These are phyloP conservation scores for Pipistrellus nathusii DNA, from an alignment of 2,797 vertebrate species.

Conservation along the genomic window DNA sequence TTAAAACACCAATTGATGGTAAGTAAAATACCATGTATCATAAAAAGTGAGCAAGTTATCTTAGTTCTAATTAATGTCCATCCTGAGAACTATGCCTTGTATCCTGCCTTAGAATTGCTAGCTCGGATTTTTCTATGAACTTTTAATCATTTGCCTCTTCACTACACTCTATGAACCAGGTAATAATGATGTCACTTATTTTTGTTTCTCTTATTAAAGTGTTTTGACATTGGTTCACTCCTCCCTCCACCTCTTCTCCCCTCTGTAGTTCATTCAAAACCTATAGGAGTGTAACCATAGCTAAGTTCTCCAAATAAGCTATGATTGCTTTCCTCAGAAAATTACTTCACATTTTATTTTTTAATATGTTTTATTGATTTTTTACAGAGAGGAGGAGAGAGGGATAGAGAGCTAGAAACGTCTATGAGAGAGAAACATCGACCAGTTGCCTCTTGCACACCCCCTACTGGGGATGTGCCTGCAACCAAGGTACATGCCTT, in stretches of 20 bases:
- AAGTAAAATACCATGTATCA: not conserved
- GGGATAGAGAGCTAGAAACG: too few relatives aligned
- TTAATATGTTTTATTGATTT: too few relatives aligned
- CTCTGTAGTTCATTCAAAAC: not conserved
- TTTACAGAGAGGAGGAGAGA: too few relatives aligned
- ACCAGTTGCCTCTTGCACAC: too few relatives aligned
- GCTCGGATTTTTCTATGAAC: not conserved
- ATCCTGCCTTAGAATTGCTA: not conserved
- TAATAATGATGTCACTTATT: not conserved
- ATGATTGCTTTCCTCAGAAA: constrained; percentile 80
- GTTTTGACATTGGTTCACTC: not conserved
- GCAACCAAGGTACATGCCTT: too few relatives aligned
- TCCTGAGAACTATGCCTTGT: not conserved
- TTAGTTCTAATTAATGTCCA: constrained; percentile 12
- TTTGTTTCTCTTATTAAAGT: not conserved
- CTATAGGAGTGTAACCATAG: constrained; percentile 9
- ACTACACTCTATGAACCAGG: not conserved
- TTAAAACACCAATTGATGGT: not conserved
- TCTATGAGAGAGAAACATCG: too few relatives aligned
- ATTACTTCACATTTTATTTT: constrained; percentile 80
- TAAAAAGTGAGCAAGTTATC: not conserved
- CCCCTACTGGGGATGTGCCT: too few relatives aligned
- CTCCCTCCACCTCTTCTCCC: fast-evolving
- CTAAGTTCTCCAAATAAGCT: constrained; percentile 73
- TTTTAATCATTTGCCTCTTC: not conserved